A percentile compares a stretch with the other conserved stretches of the same genome.
phyloP scores from a whole-genome alignment of 2,888 invertebrate genomes.

The Erebia ligea region DNA sequence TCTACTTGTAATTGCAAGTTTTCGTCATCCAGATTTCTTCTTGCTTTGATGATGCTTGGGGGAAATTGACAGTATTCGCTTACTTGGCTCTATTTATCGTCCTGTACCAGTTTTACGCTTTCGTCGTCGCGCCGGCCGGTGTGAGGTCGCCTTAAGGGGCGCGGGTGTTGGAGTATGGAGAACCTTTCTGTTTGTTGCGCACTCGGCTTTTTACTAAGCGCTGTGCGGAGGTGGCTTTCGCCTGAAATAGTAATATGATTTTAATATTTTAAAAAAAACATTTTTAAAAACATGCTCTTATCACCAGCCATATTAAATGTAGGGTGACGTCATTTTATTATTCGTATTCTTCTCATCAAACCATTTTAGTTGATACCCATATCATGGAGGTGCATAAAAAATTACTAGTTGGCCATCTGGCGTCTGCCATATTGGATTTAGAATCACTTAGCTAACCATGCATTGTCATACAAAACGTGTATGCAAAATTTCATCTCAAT shows the following conservation, averaged over 20 bases:
- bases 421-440: no score
- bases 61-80: background rate
- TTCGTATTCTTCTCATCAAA: no score
- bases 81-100: constrained; percentile 61
- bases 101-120: constrained; percentile 69
- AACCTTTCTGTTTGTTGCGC: constrained; percentile 66
- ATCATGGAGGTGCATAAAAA: no score
- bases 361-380: no score
- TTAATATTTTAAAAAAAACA: background rate
- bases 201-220: constrained; percentile 64
- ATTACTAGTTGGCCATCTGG: no score
- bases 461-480: no score
- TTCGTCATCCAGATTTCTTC: constrained; percentile 12
- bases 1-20: background rate
- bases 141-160: constrained; percentile 65
- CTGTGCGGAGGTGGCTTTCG: constrained; percentile 73
- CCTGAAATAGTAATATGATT: constrained; percentile 54
- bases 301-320: no score
- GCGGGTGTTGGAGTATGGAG: constrained; percentile 71
- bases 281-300: no score
- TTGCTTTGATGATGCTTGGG: background rate
- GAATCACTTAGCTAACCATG: no score
- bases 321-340: no score
- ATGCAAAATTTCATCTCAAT: no score
- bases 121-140: constrained; percentile 60